A percentile compares a stretch with the other conserved stretches of the same genome.
Evolutionary conservation across 2,113 vertebrate genomes (phyloP).

Genomic region (Puntigrus tetrazona): DNA sequence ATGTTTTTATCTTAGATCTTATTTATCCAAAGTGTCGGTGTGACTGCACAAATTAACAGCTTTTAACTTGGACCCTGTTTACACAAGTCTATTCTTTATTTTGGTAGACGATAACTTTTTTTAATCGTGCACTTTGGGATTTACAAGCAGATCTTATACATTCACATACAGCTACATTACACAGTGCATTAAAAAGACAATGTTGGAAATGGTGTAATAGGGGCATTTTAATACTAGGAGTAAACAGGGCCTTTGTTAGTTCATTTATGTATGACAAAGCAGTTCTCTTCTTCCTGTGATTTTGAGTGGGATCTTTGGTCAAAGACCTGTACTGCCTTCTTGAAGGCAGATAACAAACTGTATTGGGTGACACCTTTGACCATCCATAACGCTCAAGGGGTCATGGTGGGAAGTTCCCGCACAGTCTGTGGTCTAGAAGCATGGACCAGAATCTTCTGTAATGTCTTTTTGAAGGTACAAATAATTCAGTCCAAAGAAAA

Average conservation of each 20-base stretch:
- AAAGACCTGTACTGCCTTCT: background rate
- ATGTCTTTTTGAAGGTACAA: background rate
- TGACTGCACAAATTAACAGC: background rate
- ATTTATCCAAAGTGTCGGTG: background rate
- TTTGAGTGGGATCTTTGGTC: background rate
- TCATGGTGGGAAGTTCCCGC: background rate
- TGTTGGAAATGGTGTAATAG: too few relatives aligned
- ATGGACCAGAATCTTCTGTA: background rate
- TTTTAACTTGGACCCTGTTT: too few relatives aligned
- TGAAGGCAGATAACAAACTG: background rate
- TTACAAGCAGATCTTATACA: too few relatives aligned
- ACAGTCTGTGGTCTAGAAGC: background rate
- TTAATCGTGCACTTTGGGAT: too few relatives aligned
- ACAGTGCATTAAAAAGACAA: too few relatives aligned
- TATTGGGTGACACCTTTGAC: background rate
- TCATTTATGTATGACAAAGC: background rate
- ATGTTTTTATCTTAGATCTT: background rate
- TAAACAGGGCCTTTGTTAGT: too few relatives aligned
- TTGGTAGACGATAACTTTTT: too few relatives aligned
- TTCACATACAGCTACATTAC: too few relatives aligned
- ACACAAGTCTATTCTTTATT: too few relatives aligned
- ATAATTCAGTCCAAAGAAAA: background rate
- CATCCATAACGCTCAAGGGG: background rate
- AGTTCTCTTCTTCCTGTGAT: too few relatives aligned
- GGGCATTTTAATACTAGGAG: too few relatives aligned